These are phyloP conservation scores for Ichneumon xanthorius DNA, from an alignment of 2,888 invertebrate genomes.

Conservation along the genomic window DNA sequence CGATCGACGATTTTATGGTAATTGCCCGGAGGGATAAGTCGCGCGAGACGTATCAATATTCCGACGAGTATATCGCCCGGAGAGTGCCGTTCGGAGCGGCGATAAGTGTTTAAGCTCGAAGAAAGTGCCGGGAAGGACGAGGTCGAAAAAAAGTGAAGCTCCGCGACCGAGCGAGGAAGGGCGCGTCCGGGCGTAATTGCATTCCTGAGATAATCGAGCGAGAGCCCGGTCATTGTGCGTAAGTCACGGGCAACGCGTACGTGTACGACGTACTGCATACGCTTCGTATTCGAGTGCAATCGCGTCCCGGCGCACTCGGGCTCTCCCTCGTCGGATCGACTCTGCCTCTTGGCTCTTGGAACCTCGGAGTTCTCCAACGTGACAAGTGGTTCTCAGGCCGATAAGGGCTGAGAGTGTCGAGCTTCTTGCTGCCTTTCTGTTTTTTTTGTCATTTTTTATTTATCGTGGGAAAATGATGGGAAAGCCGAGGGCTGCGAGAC, in stretches of 20 bases:
- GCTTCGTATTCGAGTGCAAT: constrained; percentile 49
- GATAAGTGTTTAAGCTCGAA: constrained; percentile 41
- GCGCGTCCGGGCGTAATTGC: constrained; percentile 70
- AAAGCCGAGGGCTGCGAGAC: constrained; percentile 50
- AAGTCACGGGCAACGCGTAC: constrained; percentile 60
- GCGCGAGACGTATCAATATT: constrained; percentile 58
- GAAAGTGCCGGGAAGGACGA: constrained; percentile 39
- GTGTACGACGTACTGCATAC: constrained; percentile 1
- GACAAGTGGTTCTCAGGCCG: constrained; percentile 74
- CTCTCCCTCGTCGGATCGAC: constrained; percentile 12
- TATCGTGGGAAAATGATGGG: constrained; percentile 63
- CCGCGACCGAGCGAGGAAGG: constrained; percentile 52
- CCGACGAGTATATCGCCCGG: constrained; percentile 22
- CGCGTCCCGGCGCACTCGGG: constrained; percentile 33
- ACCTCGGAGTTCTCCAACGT: constrained; percentile 45
- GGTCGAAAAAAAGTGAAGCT: constrained; percentile 16
- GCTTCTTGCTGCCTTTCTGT: constrained; percentile 46
- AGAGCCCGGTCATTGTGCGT: constrained; percentile 70
- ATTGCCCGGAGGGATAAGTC: constrained; percentile 26
- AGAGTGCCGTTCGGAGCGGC: constrained; percentile 1
- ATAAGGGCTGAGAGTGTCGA: constrained; percentile 64
- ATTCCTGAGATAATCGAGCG: constrained; percentile 73
- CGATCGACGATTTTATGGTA: constrained; percentile 55
- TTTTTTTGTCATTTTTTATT: constrained; percentile 41
- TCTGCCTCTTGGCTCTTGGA: constrained; percentile 1